Base-by-base conservation (phyloP, 2,797 vertebrate genomes). In the Antennarius maculatus region DNA sequence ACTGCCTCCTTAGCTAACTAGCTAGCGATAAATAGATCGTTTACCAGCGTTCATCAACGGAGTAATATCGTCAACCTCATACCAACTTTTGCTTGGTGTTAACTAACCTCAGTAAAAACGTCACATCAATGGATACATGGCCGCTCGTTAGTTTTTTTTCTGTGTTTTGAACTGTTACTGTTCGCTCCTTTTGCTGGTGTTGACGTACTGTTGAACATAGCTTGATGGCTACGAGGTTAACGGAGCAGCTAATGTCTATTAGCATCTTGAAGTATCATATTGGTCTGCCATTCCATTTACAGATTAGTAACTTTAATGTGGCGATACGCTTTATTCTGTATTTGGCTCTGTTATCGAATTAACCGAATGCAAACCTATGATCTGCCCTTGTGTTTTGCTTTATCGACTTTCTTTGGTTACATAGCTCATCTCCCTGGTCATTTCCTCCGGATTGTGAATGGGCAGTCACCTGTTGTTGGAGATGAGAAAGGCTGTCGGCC, bases 401-500 rank as follows among this genome's bases (percentile, higher is more conserved):
- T 60, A 56, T 67, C 79, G 74, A 79, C 63, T 77, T 79, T 69
- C 46, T 48, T 2, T 18, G 2, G 16, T 48, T 48, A 8, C 37
- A 39, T 39, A 0, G 48, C 23, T 52, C 39, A 43, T 71, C 42
- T 48, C 71, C 48, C 43, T 41, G 41, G 52, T 47, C 57, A 52
- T 57, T 61, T 71, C 66, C 54, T 48, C 11, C 3, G 17, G 51
- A 65, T 42, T 65, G 60, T 56, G 54, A 71, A 66, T 47, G 70
- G 56, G 2, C 70, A 48, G 74, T 88, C 86, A 89, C 83, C 84
- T 89, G 88, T 89, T 90, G 82, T 77, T 46, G 73, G 50, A 62
- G 70, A 82, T 78, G 45, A 82, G 61, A 70, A 53, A 59, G 51
- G 31, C 76, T 85, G 87, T 84, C 77, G 73, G 67, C 55, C 76